Evolutionary conservation across 2,113 vertebrate genomes (phyloP).

Genomic region (Pongo pygmaeus): DNA sequence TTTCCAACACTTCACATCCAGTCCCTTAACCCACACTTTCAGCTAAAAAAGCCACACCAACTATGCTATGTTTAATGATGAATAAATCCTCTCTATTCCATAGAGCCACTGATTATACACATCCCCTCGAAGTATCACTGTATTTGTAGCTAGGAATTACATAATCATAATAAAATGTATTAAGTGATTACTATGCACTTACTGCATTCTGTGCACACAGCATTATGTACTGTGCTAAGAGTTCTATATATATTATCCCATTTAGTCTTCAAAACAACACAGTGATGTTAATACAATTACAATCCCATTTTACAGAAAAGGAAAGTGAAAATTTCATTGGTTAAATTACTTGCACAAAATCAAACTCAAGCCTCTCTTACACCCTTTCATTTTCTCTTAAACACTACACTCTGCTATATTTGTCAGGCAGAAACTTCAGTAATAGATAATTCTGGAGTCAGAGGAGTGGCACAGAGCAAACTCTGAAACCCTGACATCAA

Average conservation of each 20-base stretch:
- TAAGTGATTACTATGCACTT: neutral
- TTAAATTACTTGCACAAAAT: constrained; percentile 7
- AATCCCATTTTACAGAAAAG: neutral
- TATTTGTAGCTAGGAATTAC: neutral
- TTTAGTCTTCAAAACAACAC: neutral
- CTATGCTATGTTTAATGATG: neutral
- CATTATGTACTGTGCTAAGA: too few species aligned
- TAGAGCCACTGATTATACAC: neutral
- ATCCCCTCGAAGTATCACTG: neutral
- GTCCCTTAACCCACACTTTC: neutral
- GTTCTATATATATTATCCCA: neutral
- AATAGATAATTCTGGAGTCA: neutral
- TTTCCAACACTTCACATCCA: neutral
- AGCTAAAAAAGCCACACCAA: neutral
- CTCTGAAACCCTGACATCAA: neutral
- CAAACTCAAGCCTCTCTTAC: neutral
- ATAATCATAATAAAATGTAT: neutral
- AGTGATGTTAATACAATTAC: neutral
- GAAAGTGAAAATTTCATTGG: neutral
- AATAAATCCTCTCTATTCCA: neutral
- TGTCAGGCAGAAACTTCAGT: neutral
- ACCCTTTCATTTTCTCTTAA: neutral
- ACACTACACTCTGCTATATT: neutral
- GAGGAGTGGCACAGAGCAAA: neutral
- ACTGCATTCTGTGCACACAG: neutral